Percentiles rank a stretch among this genome's conserved stretches.
These are phyloP conservation scores for Achlya flavicornis DNA, from an alignment of 2,888 invertebrate genomes.

Conservation along the genomic window DNA sequence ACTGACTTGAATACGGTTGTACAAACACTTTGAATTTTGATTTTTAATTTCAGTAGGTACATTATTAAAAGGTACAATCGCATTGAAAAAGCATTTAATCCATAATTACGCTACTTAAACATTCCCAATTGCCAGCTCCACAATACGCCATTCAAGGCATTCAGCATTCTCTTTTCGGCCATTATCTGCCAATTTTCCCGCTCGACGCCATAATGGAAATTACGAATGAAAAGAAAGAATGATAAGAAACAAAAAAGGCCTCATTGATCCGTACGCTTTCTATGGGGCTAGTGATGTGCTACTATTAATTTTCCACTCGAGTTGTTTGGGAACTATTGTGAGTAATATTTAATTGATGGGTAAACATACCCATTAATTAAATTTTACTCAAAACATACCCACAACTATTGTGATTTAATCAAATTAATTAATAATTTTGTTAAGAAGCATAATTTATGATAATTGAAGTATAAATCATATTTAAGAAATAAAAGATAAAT, in stretches of 20 bases:
- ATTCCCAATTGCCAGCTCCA: conserved; percentile 18
- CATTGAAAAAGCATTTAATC: conserved; percentile 18
- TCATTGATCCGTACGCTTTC: conserved; percentile 41
- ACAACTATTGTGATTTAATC: too few species aligned
- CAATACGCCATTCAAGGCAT: conserved; percentile 32
- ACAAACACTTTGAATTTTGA: too few species aligned
- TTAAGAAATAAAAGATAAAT: too few species aligned
- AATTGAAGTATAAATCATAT: too few species aligned
- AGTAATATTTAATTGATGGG: neutral
- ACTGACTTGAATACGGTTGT: too few species aligned
- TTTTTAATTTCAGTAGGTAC: neutral
- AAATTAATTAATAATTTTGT: too few species aligned
- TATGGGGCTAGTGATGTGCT: conserved; percentile 29
- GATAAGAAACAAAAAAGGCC: conserved; percentile 11
- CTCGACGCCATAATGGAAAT: conserved; percentile 48
- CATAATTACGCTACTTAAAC: conserved; percentile 14
- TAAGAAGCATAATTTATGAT: too few species aligned
- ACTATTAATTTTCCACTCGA: neutral
- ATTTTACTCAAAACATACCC: too few species aligned
- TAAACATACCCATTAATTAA: neutral
- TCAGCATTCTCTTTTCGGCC: conserved; percentile 46
- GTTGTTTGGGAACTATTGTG: neutral
- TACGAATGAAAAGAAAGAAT: conserved; percentile 38
- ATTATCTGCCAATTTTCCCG: conserved; percentile 61
- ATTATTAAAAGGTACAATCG: neutral